Conservation (phyloP, 1,140 invertebrate genomes). For the Bombus confusus region DNA sequence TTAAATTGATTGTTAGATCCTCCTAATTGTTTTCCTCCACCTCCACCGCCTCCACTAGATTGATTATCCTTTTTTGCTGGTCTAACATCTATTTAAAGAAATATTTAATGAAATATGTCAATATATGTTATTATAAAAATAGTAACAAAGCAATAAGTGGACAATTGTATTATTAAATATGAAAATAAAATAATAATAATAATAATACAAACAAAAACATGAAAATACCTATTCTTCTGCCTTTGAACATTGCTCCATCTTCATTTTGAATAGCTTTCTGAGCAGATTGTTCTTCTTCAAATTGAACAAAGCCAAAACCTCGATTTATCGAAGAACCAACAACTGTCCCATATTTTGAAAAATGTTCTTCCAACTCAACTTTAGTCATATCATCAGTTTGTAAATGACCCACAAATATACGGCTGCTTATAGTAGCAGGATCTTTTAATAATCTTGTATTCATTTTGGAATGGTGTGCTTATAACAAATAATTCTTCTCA, state of each 20-base stretch:
- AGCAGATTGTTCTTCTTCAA: conserved; percentile 88
- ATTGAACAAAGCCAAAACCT: conserved; percentile 94
- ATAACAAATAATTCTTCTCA: not conserved
- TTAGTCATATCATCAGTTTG: conserved; percentile 85
- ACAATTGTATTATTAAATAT: not conserved
- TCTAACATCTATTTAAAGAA: conserved; percentile 82
- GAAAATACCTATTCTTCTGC: conserved; percentile 82
- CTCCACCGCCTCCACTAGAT: conserved; percentile 58
- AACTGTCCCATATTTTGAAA: conserved; percentile 88
- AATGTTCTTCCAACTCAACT: conserved; percentile 89
- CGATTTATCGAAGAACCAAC: conserved; percentile 88
- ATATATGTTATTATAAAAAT: conserved; percentile 7
- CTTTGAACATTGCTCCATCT: conserved; percentile 87
- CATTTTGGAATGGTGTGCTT: conserved; percentile 62
- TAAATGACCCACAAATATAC: conserved; percentile 90
- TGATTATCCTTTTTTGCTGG: conserved; percentile 82
- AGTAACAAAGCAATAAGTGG: not conserved
- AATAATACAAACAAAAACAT: not conserved
- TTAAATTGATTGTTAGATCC: conserved; percentile 57
- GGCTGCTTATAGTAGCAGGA: conserved; percentile 86
- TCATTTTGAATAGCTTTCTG: conserved; percentile 88
- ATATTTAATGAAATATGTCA: conserved; percentile 24
- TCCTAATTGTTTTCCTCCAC: conserved; percentile 46
- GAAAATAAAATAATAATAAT: no score
- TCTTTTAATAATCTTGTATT: conserved; percentile 85